Conservation (phyloP, 2,888 invertebrate genomes). For the Acronicta leporina region DNA sequence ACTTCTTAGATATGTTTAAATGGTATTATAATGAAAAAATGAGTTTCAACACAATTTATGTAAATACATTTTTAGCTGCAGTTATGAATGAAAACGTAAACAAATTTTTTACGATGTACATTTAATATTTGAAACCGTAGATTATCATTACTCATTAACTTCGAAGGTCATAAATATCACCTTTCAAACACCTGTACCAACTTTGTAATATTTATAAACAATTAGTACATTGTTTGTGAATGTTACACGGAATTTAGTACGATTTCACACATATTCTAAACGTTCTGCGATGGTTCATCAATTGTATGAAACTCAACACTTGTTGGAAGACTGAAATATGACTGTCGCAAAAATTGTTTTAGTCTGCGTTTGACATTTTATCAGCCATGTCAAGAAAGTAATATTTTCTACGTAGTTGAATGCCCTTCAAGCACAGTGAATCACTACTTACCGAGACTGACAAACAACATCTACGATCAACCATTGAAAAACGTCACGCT, state of each 20-base stretch:
- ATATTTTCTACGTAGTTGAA: not conserved
- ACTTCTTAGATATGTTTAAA: no score
- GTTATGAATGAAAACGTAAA: constrained; percentile 3
- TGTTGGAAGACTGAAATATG: constrained; percentile 1
- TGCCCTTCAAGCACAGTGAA: not conserved
- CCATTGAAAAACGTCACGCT: not conserved
- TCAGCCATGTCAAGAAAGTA: not conserved
- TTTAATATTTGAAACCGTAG: not conserved
- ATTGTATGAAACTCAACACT: constrained; percentile 10
- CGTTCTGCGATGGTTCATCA: not conserved
- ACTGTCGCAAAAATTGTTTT: constrained; percentile 5
- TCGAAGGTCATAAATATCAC: constrained; percentile 1
- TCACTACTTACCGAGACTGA: not conserved
- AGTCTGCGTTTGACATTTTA: not conserved
- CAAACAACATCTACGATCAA: no score
- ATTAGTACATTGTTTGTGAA: constrained; percentile 13
- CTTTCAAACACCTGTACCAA: constrained; percentile 22
- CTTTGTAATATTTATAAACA: constrained; percentile 13
- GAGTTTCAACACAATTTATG: no score
- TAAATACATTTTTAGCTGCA: not conserved
- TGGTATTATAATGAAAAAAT: no score
- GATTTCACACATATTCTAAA: constrained; percentile 16
- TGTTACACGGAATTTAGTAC: constrained; percentile 10
- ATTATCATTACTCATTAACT: not conserved
- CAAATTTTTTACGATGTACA: not conserved